Evolutionary conservation across 2,113 vertebrate species (phyloP), one percentile per base, ranked within the genome.

Genomic region (Charadrius vociferus): DNA sequence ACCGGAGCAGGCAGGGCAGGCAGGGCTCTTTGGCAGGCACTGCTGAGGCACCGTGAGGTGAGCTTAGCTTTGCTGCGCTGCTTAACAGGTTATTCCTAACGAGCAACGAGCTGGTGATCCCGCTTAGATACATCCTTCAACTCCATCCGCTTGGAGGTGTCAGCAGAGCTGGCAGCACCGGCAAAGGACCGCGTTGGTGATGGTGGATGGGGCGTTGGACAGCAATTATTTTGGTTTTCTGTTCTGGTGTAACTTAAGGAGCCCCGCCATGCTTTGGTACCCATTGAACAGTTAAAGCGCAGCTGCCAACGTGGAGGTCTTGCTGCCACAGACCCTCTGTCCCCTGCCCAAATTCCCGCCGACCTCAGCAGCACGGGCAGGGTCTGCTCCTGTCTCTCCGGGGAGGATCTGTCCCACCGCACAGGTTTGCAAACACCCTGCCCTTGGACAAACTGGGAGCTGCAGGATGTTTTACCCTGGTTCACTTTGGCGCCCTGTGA

Each of bases 141-240:
- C 49, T 41, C n/a, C 55, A 0, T 2, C 24, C 3, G 2, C 49
- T 24, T 2, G 70, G 61, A 52, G 61, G 4, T 16, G 52, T 12
- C 45, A 17, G 86, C 74, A 39, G 89, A 32, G 55, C 61, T 55
- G 49, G 45, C 41, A 19, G 55, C 17, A 24, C 62, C 53, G 10
- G 55, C 29, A 5, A 5, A 55, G 50, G 41, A 37, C 1, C 3
- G 10, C 9, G 1, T 1, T 2, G 1, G 18, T 13, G 41, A 12
- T 26, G 2, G 2, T 6, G 49, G 36, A 12, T 24, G 36, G n/a
- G 39, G 13, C 4, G 1, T 3, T 16, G 43, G 24, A 12, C 62
- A 41, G 29, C 29, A 10, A 9, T 34, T 30, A 8, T 13, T 81
- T 34, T 53, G 14, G 45, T n/a, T 41, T 41, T 41, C 77, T 29